Evolutionary conservation across 2,888 invertebrate species (phyloP).

Genomic region (Lasius platythorax): DNA sequence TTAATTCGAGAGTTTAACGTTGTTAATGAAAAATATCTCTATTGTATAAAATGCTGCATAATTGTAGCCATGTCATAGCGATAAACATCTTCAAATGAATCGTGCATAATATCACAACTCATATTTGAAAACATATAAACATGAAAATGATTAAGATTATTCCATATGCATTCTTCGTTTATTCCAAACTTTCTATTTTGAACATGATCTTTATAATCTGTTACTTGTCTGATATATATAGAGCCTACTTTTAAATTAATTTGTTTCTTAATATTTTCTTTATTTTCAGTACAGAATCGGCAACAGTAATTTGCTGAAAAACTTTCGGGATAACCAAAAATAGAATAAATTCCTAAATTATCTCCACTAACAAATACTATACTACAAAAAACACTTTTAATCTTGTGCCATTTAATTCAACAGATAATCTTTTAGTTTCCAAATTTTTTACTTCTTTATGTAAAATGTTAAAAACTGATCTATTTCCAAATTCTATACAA

Average conservation of each 20-base stretch:
- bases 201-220: neutral
- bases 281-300: conserved; percentile 3
- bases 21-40: conserved; percentile 5
- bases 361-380: conserved; percentile 4
- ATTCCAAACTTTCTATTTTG: neutral
- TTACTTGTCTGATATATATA: neutral
- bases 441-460: neutral
- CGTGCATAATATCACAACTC: conserved; percentile 5
- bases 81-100: conserved; percentile 18
- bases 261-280: neutral
- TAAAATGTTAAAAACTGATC: conserved; percentile 11
- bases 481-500: neutral
- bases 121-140: conserved; percentile 5
- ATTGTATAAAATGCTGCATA: neutral
- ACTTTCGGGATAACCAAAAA: conserved; percentile 5
- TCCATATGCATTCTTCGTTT: conserved; percentile 10
- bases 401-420: neutral
- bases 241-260: neutral
- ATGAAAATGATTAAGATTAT: conserved; percentile 6
- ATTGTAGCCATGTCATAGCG: conserved; percentile 31
- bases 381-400: conserved; percentile 1
- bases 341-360: conserved; percentile 10
- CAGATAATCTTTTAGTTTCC: neutral
- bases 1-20: conserved; percentile 3
- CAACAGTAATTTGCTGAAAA: conserved; percentile 18